A percentile compares a stretch with the other conserved stretches of the same genome.
phyloP scores from a whole-genome alignment of 1,140 invertebrate species.

The Aphelinus atriplicis region DNA sequence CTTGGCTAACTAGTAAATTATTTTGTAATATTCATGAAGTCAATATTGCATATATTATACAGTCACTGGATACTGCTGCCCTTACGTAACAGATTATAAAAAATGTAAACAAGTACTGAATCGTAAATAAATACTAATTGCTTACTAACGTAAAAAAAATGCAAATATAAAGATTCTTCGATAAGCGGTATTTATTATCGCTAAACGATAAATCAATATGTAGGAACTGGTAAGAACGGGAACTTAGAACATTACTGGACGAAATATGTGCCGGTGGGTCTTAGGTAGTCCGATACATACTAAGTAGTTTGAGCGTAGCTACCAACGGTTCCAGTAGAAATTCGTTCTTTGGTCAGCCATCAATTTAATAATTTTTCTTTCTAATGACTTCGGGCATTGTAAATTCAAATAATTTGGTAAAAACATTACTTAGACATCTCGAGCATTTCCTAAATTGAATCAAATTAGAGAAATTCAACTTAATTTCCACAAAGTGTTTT shows the following conservation, averaged over 20 bases:
- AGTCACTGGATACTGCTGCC: too few relatives aligned
- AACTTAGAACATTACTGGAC: conserved; percentile 24
- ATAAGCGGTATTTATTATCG: conserved; percentile 8
- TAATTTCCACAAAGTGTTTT: too few relatives aligned
- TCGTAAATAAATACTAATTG: too few relatives aligned
- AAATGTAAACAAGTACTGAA: too few relatives aligned
- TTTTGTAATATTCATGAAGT: too few relatives aligned
- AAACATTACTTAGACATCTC: conserved; percentile 8
- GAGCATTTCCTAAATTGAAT: not conserved
- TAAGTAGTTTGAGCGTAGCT: conserved; percentile 1
- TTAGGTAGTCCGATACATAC: conserved; percentile 19
- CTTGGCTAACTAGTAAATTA: too few relatives aligned
- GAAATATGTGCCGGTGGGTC: conserved; percentile 22
- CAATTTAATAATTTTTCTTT: not conserved
- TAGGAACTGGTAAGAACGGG: conserved; percentile 12
- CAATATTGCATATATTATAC: too few relatives aligned
- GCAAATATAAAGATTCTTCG: too few relatives aligned
- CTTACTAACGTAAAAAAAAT: too few relatives aligned
- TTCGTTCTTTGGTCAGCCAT: conserved; percentile 21
- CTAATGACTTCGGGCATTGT: too few relatives aligned
- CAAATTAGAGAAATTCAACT: too few relatives aligned
- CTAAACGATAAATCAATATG: conserved; percentile 14
- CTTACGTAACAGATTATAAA: too few relatives aligned
- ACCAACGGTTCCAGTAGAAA: conserved; percentile 8
- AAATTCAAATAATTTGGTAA: conserved; percentile 7